Conservation (phyloP, 2,888 invertebrate genomes). For the Rhorus exstirpatorius region DNA sequence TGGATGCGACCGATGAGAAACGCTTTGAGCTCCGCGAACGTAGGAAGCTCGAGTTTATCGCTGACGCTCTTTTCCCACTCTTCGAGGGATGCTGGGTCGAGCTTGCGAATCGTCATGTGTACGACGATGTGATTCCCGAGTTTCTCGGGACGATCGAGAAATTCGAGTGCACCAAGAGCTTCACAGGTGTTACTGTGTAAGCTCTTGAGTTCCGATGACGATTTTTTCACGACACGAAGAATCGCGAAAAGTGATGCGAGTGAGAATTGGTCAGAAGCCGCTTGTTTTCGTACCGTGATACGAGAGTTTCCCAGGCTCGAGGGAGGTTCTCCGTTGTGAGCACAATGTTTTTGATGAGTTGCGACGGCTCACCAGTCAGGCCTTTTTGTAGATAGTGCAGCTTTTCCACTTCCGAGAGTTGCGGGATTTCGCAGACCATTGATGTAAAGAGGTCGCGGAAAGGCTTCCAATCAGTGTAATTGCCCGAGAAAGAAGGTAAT, state of each 20-base stretch:
- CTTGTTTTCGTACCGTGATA: constrained; percentile 52
- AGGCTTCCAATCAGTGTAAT: constrained; percentile 28
- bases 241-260: constrained; percentile 17
- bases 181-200: background rate
- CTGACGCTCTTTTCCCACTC: constrained; percentile 21
- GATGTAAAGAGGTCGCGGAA: constrained; percentile 50
- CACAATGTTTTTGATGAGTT: constrained; percentile 27
- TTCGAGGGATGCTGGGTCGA: constrained; percentile 13
- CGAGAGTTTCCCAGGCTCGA: constrained; percentile 38
- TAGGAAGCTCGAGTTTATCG: background rate
- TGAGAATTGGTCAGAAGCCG: constrained; percentile 9
- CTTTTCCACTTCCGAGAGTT: constrained; percentile 51
- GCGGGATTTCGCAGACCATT: constrained; percentile 23
- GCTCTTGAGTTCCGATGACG: constrained; percentile 10
- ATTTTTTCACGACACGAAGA: constrained; percentile 3
- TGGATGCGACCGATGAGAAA: constrained; percentile 11
- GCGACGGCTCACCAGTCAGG: constrained; percentile 44
- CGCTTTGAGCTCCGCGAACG: background rate
- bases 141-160: background rate
- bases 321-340: constrained; percentile 41
- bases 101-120: background rate
- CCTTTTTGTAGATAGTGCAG: constrained; percentile 53
- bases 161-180: constrained; percentile 1
- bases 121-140: background rate
- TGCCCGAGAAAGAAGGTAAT: constrained; percentile 42